Base-by-base conservation (phyloP, 2,888 invertebrate genomes). In the Brassicogethes aeneus region DNA sequence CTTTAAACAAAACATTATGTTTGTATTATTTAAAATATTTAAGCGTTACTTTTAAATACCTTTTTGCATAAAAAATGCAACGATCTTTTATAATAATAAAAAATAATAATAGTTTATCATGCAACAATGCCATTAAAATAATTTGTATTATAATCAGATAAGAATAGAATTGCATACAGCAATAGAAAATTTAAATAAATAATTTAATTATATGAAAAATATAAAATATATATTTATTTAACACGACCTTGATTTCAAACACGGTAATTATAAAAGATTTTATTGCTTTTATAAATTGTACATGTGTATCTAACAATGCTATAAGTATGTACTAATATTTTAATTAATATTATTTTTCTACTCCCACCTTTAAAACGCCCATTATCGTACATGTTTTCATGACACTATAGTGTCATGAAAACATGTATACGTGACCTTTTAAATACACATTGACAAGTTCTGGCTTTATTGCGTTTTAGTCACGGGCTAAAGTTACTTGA, bases 91-190 rank as follows among this genome's bases (percentile, higher is more conserved):
- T 34, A 30, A 37, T 30, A 34, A 30, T 34, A 35, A 38, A 41
- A 42, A 35, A 36, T 39, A 36, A 34, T 42, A 39, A 35, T 34
- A 17, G 30, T 42, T 35, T 37, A 30, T 34, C 42, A 42, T 42
- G 42, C 42, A 42, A 42, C 36, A 35, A 33, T 39, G 8, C 36
- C 42, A 42, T 42, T 42, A 42, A 36, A 35, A 42, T 42, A 42
- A 42, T 42, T 39, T 36, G 35, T 39, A 15, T 42, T 35, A 34
- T 39, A 35, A 42, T 42, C 42, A 32, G 42, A 42, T 42, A 36
- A 42, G 35, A 37, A 39, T 16, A n/a, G 36, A 35, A 42, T 39
- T 39, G 42, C 32, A 39, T 23, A 23, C 23, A 7, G 23, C 10
- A 23, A 23, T 23, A 10, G 23, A 23, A 10, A 23, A 5, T 23